phyloP scores from a whole-genome alignment of 2,113 vertebrate species.

The Clarias magur region DNA sequence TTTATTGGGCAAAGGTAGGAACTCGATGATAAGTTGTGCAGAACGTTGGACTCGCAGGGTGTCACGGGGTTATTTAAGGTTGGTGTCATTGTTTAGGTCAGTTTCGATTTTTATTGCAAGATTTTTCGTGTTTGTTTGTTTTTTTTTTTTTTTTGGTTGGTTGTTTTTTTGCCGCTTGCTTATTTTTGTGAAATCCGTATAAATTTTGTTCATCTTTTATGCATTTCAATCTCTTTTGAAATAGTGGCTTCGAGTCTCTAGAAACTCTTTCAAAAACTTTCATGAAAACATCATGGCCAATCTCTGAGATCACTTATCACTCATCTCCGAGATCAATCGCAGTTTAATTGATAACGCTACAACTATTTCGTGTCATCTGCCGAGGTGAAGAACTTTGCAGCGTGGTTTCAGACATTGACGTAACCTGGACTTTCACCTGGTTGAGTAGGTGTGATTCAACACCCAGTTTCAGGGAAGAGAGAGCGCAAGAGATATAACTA shows the following conservation, averaged over 20 bases:
- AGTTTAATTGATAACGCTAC: not conserved
- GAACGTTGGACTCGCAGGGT: conserved; percentile 71
- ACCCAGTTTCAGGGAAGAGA: not conserved
- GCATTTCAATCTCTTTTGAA: not conserved
- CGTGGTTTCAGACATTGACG: conserved; percentile 7
- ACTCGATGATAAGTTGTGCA: conserved; percentile 68
- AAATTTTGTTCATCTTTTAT: not conserved
- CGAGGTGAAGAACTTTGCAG: not conserved
- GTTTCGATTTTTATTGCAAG: conserved; percentile 34
- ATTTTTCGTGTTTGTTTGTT: not conserved
- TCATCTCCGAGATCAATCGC: not conserved
- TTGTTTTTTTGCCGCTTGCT: conserved; percentile 10
- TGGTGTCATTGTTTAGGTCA: conserved; percentile 49
- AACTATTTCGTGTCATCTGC: not conserved
- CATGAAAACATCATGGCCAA: not conserved
- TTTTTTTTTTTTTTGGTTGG: not conserved
- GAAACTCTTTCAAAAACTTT: not conserved
- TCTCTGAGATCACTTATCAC: not conserved
- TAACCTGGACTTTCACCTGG: conserved; percentile 26
- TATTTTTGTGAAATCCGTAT: not conserved
- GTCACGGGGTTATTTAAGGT: conserved; percentile 57
- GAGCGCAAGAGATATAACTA: not conserved
- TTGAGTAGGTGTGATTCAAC: conserved; percentile 32
- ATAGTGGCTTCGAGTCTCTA: not conserved
- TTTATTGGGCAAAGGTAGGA: conserved; percentile 69